Evolutionary conservation across 1,140 invertebrate genomes (phyloP), one percentile per base, ranked within the genome.

Genomic region (Eumeta japonica): DNA sequence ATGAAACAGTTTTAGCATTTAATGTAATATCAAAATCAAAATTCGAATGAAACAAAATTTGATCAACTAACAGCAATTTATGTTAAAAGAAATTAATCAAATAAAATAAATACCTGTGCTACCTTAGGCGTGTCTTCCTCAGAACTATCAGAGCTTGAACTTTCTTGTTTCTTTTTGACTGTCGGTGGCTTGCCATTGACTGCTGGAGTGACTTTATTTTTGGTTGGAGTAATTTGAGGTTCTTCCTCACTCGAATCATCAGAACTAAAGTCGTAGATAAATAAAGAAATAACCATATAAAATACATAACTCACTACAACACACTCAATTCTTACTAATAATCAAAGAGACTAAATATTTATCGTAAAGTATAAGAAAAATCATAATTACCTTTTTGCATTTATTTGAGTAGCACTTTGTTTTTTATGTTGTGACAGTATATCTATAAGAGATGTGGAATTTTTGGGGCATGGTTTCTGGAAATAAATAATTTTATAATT

Each of bases 391-490:
- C 57, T 58, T 14, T 55, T 49, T 39, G 48, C 46, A 32, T 43
- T 39, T 20, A 49, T 45, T 34, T 48, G 35, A 15, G 30, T 14
- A n/a, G 46, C 36, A 15, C 45, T 54, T 11, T 46, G 37, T 40
- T 56, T 57, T 35, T 52, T 55, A 33, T 45, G 50, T 37, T 56
- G 41, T 32, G 46, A 32, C 29, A 65, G 18, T 34, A 67, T 61
- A 17, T 67, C 62, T 33, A 41, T 20, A 5, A 71, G 43, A 5
- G 50, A 45, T 28, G 60, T 57, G 16, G 54, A 32, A 19, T 51
- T 57, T 32, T 67, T 59, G n/a, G 46, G 41, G 43, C 47, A 55
- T 3, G 58, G 57, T 67, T 62, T 65, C 66, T 71, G 52, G 35
- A 67, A 39, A 41, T 35, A 32, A 36, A 15, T 31, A 27, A 16